Evolutionary conservation across 2,113 vertebrate genomes (phyloP).

Genomic region (Aptenodytes patagonicus): DNA sequence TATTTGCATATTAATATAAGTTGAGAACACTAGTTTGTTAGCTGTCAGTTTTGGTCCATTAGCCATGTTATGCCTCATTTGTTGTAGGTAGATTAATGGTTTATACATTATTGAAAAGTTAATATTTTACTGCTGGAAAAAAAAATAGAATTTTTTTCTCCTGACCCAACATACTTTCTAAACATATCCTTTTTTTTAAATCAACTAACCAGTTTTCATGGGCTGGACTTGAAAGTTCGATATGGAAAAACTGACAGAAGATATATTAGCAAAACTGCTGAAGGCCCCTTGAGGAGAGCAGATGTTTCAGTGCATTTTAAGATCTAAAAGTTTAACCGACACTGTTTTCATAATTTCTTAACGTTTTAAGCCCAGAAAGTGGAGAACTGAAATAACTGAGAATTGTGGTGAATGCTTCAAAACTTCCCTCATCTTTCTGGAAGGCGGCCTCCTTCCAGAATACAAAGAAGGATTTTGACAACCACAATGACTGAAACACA

Average conservation of each 20-base stretch:
- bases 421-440: background rate
- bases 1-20: background rate
- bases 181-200: background rate
- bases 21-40: background rate
- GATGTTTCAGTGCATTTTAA: background rate
- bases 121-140: background rate
- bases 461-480: background rate
- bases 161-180: background rate
- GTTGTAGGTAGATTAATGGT: background rate
- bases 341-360: background rate
- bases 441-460: background rate
- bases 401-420: background rate
- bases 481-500: background rate
- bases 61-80: background rate
- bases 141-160: background rate
- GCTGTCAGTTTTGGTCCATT: constrained; percentile 8
- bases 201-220: background rate
- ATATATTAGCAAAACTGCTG: background rate
- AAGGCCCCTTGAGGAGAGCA: rapidly evolving
- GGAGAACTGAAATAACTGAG: background rate
- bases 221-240: background rate
- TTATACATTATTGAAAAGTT: background rate
- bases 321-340: background rate
- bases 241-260: background rate
- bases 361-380: background rate